Conservation (phyloP, 2,888 invertebrate genomes). For the Norana najaformis region DNA sequence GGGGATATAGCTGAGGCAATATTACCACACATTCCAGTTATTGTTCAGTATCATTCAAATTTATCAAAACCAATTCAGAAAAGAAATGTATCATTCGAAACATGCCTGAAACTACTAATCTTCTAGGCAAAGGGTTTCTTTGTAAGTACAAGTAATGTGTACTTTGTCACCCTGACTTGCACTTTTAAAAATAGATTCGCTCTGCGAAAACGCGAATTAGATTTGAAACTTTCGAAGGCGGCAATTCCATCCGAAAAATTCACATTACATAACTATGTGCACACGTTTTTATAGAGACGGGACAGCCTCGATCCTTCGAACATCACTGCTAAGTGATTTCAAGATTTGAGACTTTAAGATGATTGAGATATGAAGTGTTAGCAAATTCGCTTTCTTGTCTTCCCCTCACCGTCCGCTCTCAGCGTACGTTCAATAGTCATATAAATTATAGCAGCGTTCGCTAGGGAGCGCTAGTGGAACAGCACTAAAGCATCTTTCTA, state of each 20-base stretch:
- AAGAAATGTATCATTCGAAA: neutral
- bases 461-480: too few relatives aligned
- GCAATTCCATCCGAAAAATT: too few relatives aligned
- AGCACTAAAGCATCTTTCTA: too few relatives aligned
- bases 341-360: too few relatives aligned
- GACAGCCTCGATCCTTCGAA: too few relatives aligned
- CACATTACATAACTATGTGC: neutral
- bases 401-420: too few relatives aligned
- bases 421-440: too few relatives aligned
- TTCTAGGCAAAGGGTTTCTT: neutral
- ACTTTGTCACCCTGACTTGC: constrained; percentile 7
- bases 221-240: neutral
- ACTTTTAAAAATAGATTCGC: neutral
- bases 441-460: too few relatives aligned
- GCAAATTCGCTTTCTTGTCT: too few relatives aligned
- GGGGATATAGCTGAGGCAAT: neutral
- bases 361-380: too few relatives aligned
- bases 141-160: neutral
- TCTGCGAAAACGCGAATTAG: neutral
- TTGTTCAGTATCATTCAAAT: neutral
- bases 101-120: neutral
- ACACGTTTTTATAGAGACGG: too few relatives aligned
- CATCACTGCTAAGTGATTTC: too few relatives aligned
- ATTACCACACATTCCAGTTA: neutral
- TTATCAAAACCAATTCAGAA: neutral